phyloP scores from a whole-genome alignment of 2,113 vertebrate genomes.

The Procavia capensis region DNA sequence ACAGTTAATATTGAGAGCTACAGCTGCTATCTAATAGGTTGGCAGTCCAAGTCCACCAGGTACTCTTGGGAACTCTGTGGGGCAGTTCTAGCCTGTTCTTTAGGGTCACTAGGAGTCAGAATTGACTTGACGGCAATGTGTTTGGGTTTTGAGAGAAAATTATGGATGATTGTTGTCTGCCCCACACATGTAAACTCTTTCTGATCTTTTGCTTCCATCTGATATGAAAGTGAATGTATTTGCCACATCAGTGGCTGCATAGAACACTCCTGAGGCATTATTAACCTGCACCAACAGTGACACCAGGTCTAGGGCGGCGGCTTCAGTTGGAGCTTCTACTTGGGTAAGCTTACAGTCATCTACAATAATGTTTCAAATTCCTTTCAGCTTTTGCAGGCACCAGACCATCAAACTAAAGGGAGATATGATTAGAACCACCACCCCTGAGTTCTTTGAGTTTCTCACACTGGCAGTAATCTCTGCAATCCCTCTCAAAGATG shows the following conservation, averaged over 20 bases:
- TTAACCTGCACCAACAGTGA: not conserved
- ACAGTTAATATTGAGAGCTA: not conserved
- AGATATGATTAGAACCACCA: not conserved
- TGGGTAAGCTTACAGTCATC: not conserved
- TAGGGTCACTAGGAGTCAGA: no score
- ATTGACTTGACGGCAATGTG: no score
- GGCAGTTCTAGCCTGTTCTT: no score
- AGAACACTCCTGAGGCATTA: not conserved
- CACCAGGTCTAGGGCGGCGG: not conserved
- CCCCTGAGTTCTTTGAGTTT: not conserved
- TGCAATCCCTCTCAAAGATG: not conserved
- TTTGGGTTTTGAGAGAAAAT: not conserved
- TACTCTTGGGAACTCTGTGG: no score
- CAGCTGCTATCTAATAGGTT: no score
- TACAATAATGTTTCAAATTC: not conserved
- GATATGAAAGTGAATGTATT: not conserved
- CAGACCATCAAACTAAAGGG: not conserved
- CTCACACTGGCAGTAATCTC: not conserved
- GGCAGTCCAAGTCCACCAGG: no score
- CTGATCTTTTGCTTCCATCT: not conserved
- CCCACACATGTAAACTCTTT: not conserved
- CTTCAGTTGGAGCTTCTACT: not conserved
- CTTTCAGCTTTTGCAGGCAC: not conserved
- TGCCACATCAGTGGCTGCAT: not conserved
- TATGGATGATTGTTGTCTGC: not conserved